Conservation (phyloP, 2,797 vertebrate genomes). For the Syngnathus acus region DNA sequence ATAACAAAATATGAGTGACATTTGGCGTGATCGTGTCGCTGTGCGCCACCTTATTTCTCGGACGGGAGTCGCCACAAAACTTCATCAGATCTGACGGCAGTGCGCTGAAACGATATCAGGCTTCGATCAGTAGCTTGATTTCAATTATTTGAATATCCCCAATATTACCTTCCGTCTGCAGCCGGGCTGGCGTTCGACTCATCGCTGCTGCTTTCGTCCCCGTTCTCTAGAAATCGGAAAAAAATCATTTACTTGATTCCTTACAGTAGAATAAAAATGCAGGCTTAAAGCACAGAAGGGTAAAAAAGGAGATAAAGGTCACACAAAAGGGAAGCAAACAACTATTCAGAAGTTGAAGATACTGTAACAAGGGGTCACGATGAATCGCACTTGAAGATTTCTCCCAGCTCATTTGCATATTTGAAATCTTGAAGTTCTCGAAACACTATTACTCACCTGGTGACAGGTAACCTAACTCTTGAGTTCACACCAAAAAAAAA, state of each 20-base stretch:
- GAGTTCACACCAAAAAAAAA: slow-evolving; percentile 67
- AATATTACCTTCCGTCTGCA: slow-evolving; percentile 82
- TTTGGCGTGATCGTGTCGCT: too few species aligned
- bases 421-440: slow-evolving; percentile 49
- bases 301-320: background rate
- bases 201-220: slow-evolving; percentile 90
- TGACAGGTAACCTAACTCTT: slow-evolving; percentile 93
- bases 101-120: slow-evolving; percentile 65
- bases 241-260: background rate
- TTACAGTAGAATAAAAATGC: background rate
- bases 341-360: background rate
- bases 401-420: background rate
- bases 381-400: background rate
- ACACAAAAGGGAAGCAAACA: background rate
- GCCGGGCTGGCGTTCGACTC: slow-evolving; percentile 84
- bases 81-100: slow-evolving; percentile 91
- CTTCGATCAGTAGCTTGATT: too few species aligned
- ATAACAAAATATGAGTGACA: background rate
- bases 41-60: slow-evolving; percentile 84
- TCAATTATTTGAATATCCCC: too few species aligned
- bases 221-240: slow-evolving; percentile 71
- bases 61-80: slow-evolving; percentile 86
- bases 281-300: background rate
- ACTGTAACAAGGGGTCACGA: background rate
- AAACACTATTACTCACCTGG: slow-evolving; percentile 82